Evolutionary conservation across 2,113 vertebrate species (phyloP), one percentile per base, ranked within the genome.

Genomic region (Phaethon lepturus): DNA sequence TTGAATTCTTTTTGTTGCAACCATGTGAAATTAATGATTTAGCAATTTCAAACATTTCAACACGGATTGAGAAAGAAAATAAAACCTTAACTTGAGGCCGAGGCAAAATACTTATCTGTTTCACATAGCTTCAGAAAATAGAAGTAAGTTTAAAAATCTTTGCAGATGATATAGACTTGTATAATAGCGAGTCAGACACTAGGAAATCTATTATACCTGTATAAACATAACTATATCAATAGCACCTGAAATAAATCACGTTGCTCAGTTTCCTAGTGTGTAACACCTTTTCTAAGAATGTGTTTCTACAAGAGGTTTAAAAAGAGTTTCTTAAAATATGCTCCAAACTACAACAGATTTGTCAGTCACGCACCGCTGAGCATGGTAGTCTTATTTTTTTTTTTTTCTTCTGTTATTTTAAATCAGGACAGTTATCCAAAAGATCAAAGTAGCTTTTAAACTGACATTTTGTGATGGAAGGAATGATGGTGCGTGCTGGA

Each of bases 251-350:
- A 96, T 83, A 96, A 97, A 97, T 95, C 83, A 91, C 67, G 52
- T 18, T 74, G 68, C 79, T 97, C 53, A 64, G 74, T 87, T 97
- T 94, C 85, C 71, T 91, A 86, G 47, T 78, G 49, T 93, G 63
- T 74, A 84, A 96, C 64, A 93, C 23, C 28, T 96, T 96, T 97
- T 97, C 87, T 96, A 85, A 95, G 75, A 93, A 78, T 80, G 95
- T 72, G 71, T 95, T 97, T 73, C 60, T 86, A 55, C 58, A 97
- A 95, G 75, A 85, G 64, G 33, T 83, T 93, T 97, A 88, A 95
- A 97, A 97, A 92, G 5, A 79, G 20, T 96, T 97, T 97, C 67
- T 94, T 93, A 94, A 98, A 97, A 97, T 95, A 91, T 20, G 79
- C 50, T 92, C 77, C 47, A 90, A 88, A 95, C 90, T 78, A 92